Conservation (phyloP, 2,113 vertebrate genomes). For the Hoplias malabaricus region DNA sequence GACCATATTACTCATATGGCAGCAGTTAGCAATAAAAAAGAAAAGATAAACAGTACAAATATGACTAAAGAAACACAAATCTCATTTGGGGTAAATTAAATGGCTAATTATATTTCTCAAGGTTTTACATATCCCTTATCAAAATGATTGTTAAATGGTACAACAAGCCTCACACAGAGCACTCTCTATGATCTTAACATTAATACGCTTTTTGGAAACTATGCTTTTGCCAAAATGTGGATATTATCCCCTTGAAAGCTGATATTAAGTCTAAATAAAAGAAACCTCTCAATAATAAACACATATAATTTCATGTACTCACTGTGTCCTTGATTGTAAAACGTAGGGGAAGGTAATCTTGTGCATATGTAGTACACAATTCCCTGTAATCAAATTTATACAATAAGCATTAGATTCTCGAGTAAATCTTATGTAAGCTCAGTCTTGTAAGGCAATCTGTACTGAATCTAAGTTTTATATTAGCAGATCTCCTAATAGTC, state of each 20-base stretch:
- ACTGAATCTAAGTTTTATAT: background rate
- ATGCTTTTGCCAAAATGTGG: background rate
- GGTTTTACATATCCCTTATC: too few species aligned
- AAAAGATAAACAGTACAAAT: constrained; percentile 1
- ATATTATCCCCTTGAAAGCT: background rate
- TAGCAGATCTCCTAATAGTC: background rate
- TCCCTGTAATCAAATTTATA: constrained; percentile 49
- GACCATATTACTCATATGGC: constrained; percentile 38
- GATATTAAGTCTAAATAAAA: background rate
- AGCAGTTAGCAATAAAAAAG: constrained; percentile 20
- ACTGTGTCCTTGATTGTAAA: constrained; percentile 56
- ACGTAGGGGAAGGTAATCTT: constrained; percentile 57
- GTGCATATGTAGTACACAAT: constrained; percentile 60
- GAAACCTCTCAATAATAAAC: background rate
- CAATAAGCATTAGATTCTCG: background rate
- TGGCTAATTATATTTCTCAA: background rate
- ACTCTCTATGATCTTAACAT: too few species aligned
- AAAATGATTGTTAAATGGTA: too few species aligned
- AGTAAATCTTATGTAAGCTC: background rate
- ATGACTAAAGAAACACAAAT: background rate
- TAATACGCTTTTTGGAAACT: background rate
- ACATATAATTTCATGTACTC: constrained; percentile 51
- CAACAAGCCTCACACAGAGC: too few species aligned
- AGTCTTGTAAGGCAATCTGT: background rate
- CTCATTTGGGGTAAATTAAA: background rate